A percentile compares a stretch with the other conserved stretches of the same genome.
These are phyloP conservation scores for Lamprotornis superbus DNA, from an alignment of 2,113 vertebrate genomes.

Conservation along the genomic window DNA sequence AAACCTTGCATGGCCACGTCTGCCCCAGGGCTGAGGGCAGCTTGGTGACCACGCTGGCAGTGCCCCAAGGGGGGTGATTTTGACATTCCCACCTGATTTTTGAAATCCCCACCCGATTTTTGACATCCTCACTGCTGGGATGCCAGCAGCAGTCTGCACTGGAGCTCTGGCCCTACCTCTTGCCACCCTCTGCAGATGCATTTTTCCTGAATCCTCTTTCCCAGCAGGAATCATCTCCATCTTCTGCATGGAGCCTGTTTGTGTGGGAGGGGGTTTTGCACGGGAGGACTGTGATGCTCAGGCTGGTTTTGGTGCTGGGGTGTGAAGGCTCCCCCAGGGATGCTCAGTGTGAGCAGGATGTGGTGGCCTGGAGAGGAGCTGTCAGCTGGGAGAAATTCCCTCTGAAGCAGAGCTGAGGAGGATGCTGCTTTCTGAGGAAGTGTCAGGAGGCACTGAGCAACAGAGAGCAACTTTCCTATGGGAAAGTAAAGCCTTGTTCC, in stretches of 20 bases:
- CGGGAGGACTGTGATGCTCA: rapidly evolving
- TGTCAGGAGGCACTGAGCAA: constrained; percentile 20
- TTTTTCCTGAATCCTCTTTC: not conserved
- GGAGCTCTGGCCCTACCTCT: not conserved
- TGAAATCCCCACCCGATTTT: not conserved
- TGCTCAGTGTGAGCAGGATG: not conserved
- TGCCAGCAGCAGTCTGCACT: not conserved
- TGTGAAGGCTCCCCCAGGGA: not conserved
- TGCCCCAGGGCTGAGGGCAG: not conserved
- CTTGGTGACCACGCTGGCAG: not conserved
- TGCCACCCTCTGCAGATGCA: rapidly evolving
- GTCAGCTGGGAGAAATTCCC: not conserved
- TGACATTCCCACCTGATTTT: not conserved
- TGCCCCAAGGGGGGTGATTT: not conserved
- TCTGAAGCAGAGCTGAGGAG: not conserved
- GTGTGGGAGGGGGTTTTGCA: not conserved
- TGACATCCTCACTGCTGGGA: rapidly evolving
- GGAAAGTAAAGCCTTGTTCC: constrained; percentile 71
- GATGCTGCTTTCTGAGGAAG: constrained; percentile 1
- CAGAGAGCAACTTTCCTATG: constrained; percentile 65
- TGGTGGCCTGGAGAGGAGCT: not conserved
- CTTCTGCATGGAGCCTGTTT: rapidly evolving
- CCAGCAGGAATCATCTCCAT: not conserved
- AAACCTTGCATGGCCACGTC: rapidly evolving
- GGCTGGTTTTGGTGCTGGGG: not conserved